Base-by-base conservation (phyloP, 2,113 vertebrate species). In the Crotalus horridus region DNA sequence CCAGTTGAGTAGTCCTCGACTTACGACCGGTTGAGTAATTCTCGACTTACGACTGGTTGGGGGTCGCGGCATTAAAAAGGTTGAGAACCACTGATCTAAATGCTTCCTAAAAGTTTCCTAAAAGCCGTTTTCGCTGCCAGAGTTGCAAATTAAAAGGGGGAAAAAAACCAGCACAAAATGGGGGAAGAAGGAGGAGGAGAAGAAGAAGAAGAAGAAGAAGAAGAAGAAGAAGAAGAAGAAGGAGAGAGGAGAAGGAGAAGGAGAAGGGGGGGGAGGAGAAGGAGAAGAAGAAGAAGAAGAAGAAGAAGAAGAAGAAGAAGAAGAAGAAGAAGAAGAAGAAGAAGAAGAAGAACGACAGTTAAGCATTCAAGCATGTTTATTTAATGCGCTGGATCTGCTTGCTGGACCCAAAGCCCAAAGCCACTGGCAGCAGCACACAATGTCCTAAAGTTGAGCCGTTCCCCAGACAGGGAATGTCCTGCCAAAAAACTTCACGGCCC, bases 281-380 rank as follows among this genome's bases (percentile, higher is more conserved):
- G n/a, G n/a, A n/a, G 3, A 8, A 51, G 1, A 0, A 12, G 1
- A 8, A 51, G 4, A n/a, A 96, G n/a, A n/a, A 3, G 29, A 6
- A 0, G 11, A 24, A 3, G 12, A 21, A 55, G 39, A 46, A 46
- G 85, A 8, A 85, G 15, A 3, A 21, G 74, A 9, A 20, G 29
- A 7, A 0, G 17, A 24, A 3, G 13, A 23, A 46, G 39, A 46
- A 46, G 85, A 9, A 85, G 15, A 4, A 23, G 11, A 51, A 48
- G 3, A 8, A 51, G 1, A 0, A 12, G 1, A 8, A 51, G 4
- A 96, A 96, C 39, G 95, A 94, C 90, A 92, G 95, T 95, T 95
- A 94, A 96, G 96, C 93, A 88, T 95, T 95, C 94, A 91, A 93
- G 91, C 94, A 94, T 95, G 94, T 95, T 96, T 96, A 95, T 95